phyloP scores from a whole-genome alignment of 2,113 vertebrate species.

The Scomber scombrus region DNA sequence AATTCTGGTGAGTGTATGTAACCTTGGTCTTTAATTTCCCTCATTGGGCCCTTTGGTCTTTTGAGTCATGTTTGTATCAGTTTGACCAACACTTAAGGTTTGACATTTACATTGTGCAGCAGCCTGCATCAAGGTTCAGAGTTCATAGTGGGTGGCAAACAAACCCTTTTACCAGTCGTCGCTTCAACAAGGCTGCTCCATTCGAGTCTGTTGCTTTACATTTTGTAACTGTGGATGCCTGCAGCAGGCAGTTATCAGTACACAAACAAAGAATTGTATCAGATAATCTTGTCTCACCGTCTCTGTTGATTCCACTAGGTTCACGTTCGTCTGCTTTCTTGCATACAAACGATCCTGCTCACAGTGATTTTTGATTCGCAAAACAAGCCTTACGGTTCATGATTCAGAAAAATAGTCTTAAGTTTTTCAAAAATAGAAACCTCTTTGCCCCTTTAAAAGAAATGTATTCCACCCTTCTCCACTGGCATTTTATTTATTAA shows the following conservation, averaged over 20 bases:
- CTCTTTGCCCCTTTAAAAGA: conserved; percentile 8
- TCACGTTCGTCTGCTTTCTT: conserved; percentile 1
- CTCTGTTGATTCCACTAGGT: conserved; percentile 12
- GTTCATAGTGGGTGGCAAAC: conserved; percentile 2
- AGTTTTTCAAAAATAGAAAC: background rate
- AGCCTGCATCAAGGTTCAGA: background rate
- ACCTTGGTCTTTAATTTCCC: background rate
- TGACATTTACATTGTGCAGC: background rate
- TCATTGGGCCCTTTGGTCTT: conserved; percentile 2
- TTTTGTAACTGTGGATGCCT: background rate
- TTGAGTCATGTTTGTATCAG: background rate
- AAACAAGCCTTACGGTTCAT: conserved; percentile 11
- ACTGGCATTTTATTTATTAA: conserved; percentile 28
- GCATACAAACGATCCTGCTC: conserved; percentile 4
- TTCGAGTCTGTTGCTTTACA: background rate
- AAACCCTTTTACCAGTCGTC: conserved; percentile 8
- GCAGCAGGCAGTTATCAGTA: conserved; percentile 15
- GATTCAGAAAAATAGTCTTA: background rate
- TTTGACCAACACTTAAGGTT: background rate
- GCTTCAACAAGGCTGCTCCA: background rate
- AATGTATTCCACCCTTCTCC: conserved; percentile 1
- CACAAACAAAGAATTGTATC: conserved; percentile 5
- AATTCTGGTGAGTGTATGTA: too few relatives aligned
- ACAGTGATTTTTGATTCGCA: conserved; percentile 18
- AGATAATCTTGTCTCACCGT: conserved; percentile 2